Conservation (phyloP, 2,888 invertebrate species). For the Tipula unca region DNA sequence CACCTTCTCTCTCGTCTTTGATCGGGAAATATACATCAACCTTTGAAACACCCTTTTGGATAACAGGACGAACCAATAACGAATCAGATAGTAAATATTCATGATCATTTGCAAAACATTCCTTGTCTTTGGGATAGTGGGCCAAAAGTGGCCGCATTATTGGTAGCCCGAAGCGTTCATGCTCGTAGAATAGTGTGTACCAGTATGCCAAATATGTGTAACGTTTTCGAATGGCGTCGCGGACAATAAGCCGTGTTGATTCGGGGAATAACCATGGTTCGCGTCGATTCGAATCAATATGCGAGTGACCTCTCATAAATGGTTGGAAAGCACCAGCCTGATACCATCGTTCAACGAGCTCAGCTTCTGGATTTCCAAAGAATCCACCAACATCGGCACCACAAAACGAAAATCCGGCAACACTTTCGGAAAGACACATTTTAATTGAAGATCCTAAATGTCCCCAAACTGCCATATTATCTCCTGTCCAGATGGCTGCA, state of each 20-base stretch:
- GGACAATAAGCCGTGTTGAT: slow-evolving; percentile 57
- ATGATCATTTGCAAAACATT: slow-evolving; percentile 74
- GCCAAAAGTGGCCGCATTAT: slow-evolving; percentile 87
- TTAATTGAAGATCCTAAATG: slow-evolving; percentile 80
- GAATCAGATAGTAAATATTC: slow-evolving; percentile 70
- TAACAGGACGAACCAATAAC: slow-evolving; percentile 77
- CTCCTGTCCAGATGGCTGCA: slow-evolving; percentile 95
- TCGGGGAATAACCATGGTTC: slow-evolving; percentile 92
- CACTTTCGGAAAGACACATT: slow-evolving; percentile 84
- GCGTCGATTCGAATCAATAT: slow-evolving; percentile 91
- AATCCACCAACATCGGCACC: slow-evolving; percentile 98
- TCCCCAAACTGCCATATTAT: slow-evolving; percentile 91
- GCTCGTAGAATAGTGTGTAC: slow-evolving; percentile 73
- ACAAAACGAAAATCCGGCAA: slow-evolving; percentile 81
- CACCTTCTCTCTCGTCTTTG: slow-evolving; percentile 43
- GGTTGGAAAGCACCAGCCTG: slow-evolving; percentile 91
- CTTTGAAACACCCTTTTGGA: slow-evolving; percentile 62
- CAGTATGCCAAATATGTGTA: slow-evolving; percentile 85
- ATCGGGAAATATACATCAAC: slow-evolving; percentile 85
- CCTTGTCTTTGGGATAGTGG: slow-evolving; percentile 76
- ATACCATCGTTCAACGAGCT: slow-evolving; percentile 92
- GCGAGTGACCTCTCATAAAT: slow-evolving; percentile 94
- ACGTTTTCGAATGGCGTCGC: slow-evolving; percentile 65
- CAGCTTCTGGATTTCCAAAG: slow-evolving; percentile 90
- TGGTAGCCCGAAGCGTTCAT: slow-evolving; percentile 73